Conservation (phyloP, 1,140 invertebrate genomes). For the Drosophila sp. region DNA sequence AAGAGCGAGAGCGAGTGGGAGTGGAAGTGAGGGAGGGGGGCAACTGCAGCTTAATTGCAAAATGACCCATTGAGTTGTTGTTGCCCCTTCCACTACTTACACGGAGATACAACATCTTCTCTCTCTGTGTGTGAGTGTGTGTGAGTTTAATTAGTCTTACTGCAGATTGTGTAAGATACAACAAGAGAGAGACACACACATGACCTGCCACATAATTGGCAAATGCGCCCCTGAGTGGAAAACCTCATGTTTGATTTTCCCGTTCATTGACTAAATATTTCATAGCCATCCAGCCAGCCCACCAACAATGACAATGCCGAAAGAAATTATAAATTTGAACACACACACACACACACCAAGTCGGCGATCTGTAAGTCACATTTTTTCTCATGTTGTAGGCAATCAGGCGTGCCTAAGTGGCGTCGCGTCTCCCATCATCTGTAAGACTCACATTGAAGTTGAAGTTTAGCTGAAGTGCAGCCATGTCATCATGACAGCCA, state of each 20-base stretch:
- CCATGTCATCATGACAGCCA: slow-evolving; percentile 45
- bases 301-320: slow-evolving; percentile 33
- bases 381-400: slow-evolving; percentile 45
- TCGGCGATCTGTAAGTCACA: slow-evolving; percentile 32
- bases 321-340: slow-evolving; percentile 57
- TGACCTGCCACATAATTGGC: slow-evolving; percentile 72
- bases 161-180: slow-evolving; percentile 60
- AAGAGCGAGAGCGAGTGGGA: slow-evolving; percentile 22
- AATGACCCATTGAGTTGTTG: slow-evolving; percentile 64
- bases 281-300: slow-evolving; percentile 26
- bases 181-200: slow-evolving; percentile 39
- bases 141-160: slow-evolving; percentile 69
- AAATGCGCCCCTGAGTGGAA: slow-evolving; percentile 36
- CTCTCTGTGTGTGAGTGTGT: slow-evolving; percentile 12
- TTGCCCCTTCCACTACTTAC: slow-evolving; percentile 8
- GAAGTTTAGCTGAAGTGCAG: slow-evolving; percentile 48
- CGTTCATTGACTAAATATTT: slow-evolving; percentile 70
- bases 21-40: slow-evolving; percentile 37
- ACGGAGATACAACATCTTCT: background rate
- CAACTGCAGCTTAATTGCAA: slow-evolving; percentile 70
- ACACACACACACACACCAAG: slow-evolving; percentile 24
- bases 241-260: slow-evolving; percentile 71
- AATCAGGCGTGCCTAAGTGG: slow-evolving; percentile 74
- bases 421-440: slow-evolving; percentile 40
- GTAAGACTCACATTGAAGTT: slow-evolving; percentile 60